Base-by-base conservation (phyloP, 1,140 invertebrate genomes). In the Bursaphelenchus mucronatus region DNA sequence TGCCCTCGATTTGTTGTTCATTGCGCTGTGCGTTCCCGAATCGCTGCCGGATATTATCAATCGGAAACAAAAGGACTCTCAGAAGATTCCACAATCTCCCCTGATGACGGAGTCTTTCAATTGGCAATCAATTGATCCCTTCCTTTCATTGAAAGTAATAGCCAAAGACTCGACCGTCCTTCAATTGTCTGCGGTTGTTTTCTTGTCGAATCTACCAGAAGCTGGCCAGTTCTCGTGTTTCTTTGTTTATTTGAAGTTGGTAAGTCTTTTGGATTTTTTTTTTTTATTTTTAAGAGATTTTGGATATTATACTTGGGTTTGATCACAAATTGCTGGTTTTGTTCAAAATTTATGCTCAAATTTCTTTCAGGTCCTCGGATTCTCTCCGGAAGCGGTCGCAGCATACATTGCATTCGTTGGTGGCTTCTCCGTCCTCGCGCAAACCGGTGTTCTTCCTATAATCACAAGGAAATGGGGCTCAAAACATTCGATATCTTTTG, bases 191-290 rank as follows among this genome's bases (percentile, higher is more conserved):
- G 89, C 95, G 66, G 91, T 94, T 30, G 94, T 98, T 68, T 94
- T 98, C 82, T 86, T 98, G 49, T 97, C 93, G 39, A 97, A 98
- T 84, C 85, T 98, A 71, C 94, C 95, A n/a, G 96, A 99, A 77
- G 86, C 87, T 49, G 94, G 94, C 66, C 92, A 97, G 84, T 98
- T 98, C 84, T 97, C 94, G 63, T 97, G 94, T 85, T 97, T 99
- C 85, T 98, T 99, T 85, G 94, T 99, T 73, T 99, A 99, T 84
- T 87, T 99, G 52, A 93, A 92, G 85, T 86, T 98, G 76, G 93
- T 89, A 81, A 83, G 86, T 81, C 43, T 8, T 47, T 58, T 46
- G 5, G 0, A 45, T 51, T 49, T 8, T 4, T n/a, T 17, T 30
- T 52, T 68, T 44, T 46, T 3, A 21, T 46, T 1, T 54, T 53